Conservation (phyloP, 2,888 invertebrate species). For the Rhingia campestris region DNA sequence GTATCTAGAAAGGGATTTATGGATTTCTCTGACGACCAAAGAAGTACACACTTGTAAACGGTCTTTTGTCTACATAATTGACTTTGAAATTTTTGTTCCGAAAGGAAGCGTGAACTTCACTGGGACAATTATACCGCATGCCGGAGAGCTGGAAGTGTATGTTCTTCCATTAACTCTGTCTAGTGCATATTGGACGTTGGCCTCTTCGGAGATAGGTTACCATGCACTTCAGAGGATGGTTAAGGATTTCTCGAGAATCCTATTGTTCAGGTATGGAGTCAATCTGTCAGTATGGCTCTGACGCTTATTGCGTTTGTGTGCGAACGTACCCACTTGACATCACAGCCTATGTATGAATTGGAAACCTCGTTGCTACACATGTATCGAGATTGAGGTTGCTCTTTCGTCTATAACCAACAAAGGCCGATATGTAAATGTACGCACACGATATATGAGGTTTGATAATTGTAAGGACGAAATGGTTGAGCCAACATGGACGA, state of each 20-base stretch:
- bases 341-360: conserved; percentile 40
- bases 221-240: conserved; percentile 25
- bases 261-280: conserved; percentile 12
- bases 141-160: neutral
- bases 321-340: conserved; percentile 8
- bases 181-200: neutral
- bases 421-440: conserved; percentile 1
- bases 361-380: conserved; percentile 16
- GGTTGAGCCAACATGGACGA: conserved; percentile 53
- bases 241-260: conserved; percentile 11
- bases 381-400: conserved; percentile 17
- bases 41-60: conserved; percentile 18
- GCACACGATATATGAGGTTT: conserved; percentile 10
- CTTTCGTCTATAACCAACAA: conserved; percentile 1
- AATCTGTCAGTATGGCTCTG: neutral
- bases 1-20: neutral
- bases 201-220: neutral
- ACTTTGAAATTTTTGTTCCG: conserved; percentile 3
- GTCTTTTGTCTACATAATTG: conserved; percentile 35
- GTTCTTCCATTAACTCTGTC: neutral
- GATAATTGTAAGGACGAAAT: conserved; percentile 49
- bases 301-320: neutral
- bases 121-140: neutral
- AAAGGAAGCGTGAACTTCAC: neutral
- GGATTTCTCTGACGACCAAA: conserved; percentile 3